Evolutionary conservation across 2,888 invertebrate genomes (phyloP), one percentile per base, ranked within the genome.

Genomic region (Ectropis crepuscularia): DNA sequence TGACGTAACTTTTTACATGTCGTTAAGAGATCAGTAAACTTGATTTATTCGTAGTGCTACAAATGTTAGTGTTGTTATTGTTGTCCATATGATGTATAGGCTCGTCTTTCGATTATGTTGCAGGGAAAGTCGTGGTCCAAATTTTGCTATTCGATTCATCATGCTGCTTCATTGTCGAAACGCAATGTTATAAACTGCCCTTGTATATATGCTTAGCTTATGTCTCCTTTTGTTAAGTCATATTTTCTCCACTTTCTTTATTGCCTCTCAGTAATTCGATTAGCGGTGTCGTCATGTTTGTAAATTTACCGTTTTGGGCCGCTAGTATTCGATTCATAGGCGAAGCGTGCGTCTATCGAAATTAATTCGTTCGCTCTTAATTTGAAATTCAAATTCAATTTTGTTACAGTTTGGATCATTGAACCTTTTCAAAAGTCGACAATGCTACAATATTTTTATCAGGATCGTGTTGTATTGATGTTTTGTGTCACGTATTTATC

Each of bases 1-100:
- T 87, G 84, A 85, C 74, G 85, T 79, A 87, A 87, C 73, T 75
- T 79, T 80, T 83, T 76, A 76, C 74, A 74, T 73, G 75, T 79
- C 78, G 77, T 82, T 79, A 75, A 72, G 76, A 77, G 75, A 77
- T 78, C 79, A 69, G 74, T 74, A 78, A 77, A 77, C 74, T 79
- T 80, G 81, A 83, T 83, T 84, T 81, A 82, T 80, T 66, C 76
- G 74, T 74, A 61, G 64, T 75, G 75, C 79, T 83, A 82, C 80
- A 80, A 81, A 81, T 80, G 72, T 70, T 79, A 73, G 78, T 69
- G 79, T 76, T 77, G 63, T 74, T 79, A 79, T 75, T 79, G 71
- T 75, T 74, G 74, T 75, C 55, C 70, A 70, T 74, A 70, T 73
- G 70, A 72, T 73, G 61, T 65, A 74, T 72, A 63, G 36, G 48